Base-by-base conservation (phyloP, 2,113 vertebrate genomes). In the Macrotis lagotis region DNA sequence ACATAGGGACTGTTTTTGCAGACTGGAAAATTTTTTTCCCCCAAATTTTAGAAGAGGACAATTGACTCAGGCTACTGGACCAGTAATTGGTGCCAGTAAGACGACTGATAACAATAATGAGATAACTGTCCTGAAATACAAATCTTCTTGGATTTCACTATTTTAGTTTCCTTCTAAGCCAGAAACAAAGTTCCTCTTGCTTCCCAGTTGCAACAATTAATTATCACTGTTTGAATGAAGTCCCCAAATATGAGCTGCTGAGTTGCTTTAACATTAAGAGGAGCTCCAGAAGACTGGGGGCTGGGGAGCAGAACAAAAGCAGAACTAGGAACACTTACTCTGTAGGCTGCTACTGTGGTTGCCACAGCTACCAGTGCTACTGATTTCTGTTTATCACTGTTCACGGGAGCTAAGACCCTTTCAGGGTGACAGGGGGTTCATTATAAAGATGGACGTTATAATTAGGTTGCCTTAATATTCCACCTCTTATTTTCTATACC, bases 211-310 rank as follows among this genome's bases (percentile, higher is more conserved):
- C 53, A 96, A 92, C 91, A 95, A 3, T 92, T 95, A 94, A 95
- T 96, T 92, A 96, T 97, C 96, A 90, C 97, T 91, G 90, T 92
- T 92, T 96, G 94, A 52, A 95, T 93, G 55, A 97, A 97, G 95
- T 93, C 93, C 89, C 91, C 66, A 94, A 93, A 89, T 88, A 19
- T 91, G 94, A 96, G 93, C 96, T 25, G 95, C 90, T 31, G 48
- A 95, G 95, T 48, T 44, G 25, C 51, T 55, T 95, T 97, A 90
- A 94, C 90, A 95, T 96, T 94, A 90, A 52, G 88, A 94, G 93
- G 92, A 91, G 96, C 94, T 96, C 94, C 94, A 94, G 95, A 94
- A 90, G 0, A 0, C 94, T 94, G 8, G 90, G 94, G 95, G 94
- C 93, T 74, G 31, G 59, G 37, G n/a, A 83, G n/a, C 66, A 83